These are phyloP conservation scores for Cheilosia soror DNA, from an alignment of 2,888 invertebrate genomes.

Conservation along the genomic window DNA sequence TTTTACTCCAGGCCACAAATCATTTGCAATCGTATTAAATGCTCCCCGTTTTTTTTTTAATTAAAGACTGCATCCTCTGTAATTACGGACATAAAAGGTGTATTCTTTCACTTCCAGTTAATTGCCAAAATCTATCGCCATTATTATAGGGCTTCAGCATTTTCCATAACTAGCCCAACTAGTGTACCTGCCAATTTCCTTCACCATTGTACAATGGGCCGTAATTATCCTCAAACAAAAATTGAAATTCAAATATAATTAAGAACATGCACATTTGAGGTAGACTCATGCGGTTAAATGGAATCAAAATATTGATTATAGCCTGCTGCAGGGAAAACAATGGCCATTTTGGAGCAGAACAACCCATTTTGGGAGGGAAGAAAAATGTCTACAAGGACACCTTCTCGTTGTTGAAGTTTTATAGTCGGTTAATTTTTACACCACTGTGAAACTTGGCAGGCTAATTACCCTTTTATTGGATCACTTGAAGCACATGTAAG, in stretches of 20 bases:
- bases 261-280: constrained; percentile 46
- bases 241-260: constrained; percentile 69
- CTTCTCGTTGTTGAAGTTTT: background rate
- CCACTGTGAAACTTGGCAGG: background rate
- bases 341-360: background rate
- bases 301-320: constrained; percentile 24
- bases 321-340: background rate
- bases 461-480: constrained; percentile 22
- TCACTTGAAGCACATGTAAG: constrained; percentile 28
- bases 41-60: constrained; percentile 40
- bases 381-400: background rate
- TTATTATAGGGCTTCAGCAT: background rate
- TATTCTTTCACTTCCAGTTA: constrained; percentile 27
- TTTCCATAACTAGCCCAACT: background rate
- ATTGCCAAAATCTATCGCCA: constrained; percentile 45
- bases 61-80: constrained; percentile 36
- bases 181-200: constrained; percentile 67
- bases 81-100: constrained; percentile 60
- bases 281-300: background rate
- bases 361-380: background rate
- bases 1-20: constrained; percentile 2
- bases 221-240: constrained; percentile 66
- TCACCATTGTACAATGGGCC: constrained; percentile 44
- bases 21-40: constrained; percentile 21
- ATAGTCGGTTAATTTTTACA: constrained; percentile 2